Percentiles rank a stretch among this genome's conserved stretches.
Evolutionary conservation across 2,113 vertebrate species (phyloP).

Genomic region (Ammodytes dubius): DNA sequence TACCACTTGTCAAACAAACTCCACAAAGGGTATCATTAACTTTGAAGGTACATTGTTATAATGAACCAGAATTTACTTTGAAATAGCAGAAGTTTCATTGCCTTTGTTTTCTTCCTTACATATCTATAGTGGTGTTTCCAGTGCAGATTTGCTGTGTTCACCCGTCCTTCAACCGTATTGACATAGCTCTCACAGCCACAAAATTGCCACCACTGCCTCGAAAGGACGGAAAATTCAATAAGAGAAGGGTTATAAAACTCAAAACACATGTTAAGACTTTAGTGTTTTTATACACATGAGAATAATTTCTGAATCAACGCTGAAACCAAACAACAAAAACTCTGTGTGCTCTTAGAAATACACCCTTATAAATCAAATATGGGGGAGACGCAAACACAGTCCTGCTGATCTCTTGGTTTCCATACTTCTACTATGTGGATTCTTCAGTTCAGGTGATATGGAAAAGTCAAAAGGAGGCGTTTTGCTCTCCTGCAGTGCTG

Average conservation of each 20-base stretch:
- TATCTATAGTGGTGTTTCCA: constrained; percentile 20
- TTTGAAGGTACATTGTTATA: background rate
- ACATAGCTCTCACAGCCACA: constrained; percentile 33
- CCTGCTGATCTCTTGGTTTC: constrained; percentile 34
- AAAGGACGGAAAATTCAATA: constrained; percentile 55
- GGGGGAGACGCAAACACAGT: background rate
- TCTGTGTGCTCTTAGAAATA: constrained; percentile 4
- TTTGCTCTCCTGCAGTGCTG: constrained; percentile 49
- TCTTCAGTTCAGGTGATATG: constrained; percentile 28
- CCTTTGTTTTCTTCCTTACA: background rate
- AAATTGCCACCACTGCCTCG: constrained; percentile 27
- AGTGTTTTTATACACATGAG: constrained; percentile 25
- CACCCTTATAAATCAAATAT: constrained; percentile 3
- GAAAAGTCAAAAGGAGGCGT: constrained; percentile 34
- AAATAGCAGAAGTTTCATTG: background rate
- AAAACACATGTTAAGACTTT: constrained; percentile 40
- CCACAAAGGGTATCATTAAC: background rate
- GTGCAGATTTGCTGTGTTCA: constrained; percentile 25
- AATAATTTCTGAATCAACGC: background rate
- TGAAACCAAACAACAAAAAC: constrained; percentile 6
- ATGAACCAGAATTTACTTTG: background rate
- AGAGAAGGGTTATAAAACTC: constrained; percentile 33
- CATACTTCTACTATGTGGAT: constrained; percentile 42
- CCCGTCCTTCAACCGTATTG: constrained; percentile 22
- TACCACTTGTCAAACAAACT: background rate